Evolutionary conservation across 2,888 invertebrate genomes (phyloP).

Genomic region (Drosophila pseudotalamancana): DNA sequence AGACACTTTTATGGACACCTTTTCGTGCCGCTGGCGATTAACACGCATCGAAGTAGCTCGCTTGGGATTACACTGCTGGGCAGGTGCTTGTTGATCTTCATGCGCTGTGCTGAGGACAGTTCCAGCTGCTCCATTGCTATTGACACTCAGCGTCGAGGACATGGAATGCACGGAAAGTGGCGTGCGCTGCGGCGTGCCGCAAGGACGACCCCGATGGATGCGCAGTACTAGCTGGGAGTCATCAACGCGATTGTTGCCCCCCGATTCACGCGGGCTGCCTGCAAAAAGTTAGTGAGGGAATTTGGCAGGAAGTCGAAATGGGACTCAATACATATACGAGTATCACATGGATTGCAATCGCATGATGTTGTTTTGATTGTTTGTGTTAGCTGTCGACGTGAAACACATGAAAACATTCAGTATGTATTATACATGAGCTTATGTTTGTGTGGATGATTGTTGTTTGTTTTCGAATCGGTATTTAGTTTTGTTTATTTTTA

Average conservation of each 20-base stretch:
- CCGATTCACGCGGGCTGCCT: conserved; percentile 86
- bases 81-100: conserved; percentile 57
- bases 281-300: conserved; percentile 84
- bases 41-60: conserved; percentile 86
- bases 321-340: conserved; percentile 44
- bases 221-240: conserved; percentile 94
- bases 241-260: conserved; percentile 89
- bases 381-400: conserved; percentile 34
- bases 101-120: conserved; percentile 21
- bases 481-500: conserved; percentile 15
- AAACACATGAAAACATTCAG: conserved; percentile 47
- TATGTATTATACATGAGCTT: conserved; percentile 57
- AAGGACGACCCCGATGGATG: conserved; percentile 91
- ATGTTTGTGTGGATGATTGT: conserved; percentile 40
- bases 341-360: conserved; percentile 28
- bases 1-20: conserved; percentile 92
- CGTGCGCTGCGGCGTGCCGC: conserved; percentile 86
- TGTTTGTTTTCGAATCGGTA: conserved; percentile 8
- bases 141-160: conserved; percentile 88
- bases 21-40: conserved; percentile 88
- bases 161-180: conserved; percentile 87
- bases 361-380: conserved; percentile 25
- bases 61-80: conserved; percentile 84
- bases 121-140: conserved; percentile 77
- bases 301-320: conserved; percentile 50